Evolutionary conservation across 2,113 vertebrate genomes (phyloP).

Genomic region (Himantopus leucocephalus): DNA sequence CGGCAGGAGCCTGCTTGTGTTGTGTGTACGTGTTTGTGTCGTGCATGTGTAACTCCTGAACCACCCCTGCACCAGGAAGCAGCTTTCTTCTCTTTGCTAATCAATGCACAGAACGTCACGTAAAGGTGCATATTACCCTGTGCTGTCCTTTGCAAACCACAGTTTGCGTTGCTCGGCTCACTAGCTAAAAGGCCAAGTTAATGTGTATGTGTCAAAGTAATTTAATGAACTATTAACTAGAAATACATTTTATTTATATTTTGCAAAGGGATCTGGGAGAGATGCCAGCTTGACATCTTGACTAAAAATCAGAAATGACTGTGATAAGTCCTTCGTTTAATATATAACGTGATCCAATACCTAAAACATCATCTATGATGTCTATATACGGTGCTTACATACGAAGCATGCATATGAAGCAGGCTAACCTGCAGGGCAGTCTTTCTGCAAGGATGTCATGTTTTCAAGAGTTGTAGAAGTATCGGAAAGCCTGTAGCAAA

Average conservation of each 20-base stretch:
- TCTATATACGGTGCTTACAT: background rate
- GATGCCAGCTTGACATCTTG: background rate
- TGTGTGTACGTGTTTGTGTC: background rate
- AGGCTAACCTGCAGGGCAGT: background rate
- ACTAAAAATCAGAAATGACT: background rate
- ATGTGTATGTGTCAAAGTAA: background rate
- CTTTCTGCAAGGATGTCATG: background rate
- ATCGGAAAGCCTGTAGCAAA: background rate
- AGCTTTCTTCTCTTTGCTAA: background rate
- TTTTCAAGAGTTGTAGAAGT: background rate
- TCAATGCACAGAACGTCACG: fast-evolving
- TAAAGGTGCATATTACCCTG: background rate
- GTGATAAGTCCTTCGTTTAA: background rate
- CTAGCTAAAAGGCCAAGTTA: background rate
- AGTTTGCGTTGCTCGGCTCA: background rate
- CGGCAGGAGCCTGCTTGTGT: background rate
- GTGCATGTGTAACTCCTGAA: background rate
- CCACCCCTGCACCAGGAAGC: fast-evolving
- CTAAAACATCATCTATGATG: background rate
- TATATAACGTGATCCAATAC: background rate
- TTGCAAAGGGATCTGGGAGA: background rate
- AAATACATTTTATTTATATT: background rate
- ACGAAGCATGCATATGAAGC: background rate
- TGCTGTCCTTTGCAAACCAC: background rate
- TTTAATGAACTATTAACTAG: background rate